Base-by-base conservation (phyloP, 2,888 invertebrate genomes). In the Mesoligia furuncula region DNA sequence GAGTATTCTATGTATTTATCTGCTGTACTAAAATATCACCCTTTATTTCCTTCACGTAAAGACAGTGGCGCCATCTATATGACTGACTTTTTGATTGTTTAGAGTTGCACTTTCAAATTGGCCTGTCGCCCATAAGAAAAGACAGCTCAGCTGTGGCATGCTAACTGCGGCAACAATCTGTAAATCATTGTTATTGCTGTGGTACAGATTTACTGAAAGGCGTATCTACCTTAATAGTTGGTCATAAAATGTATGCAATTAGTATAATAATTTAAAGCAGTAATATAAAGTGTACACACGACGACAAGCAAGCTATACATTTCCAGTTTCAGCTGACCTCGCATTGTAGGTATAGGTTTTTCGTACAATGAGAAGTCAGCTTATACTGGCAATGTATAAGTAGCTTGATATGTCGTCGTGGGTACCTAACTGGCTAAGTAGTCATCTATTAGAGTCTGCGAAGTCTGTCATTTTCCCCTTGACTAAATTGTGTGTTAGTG, bases 101-200 rank as follows among this genome's bases (percentile, higher is more conserved):
- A 85, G 81, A 88, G 89, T 90, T 85, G 88, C 87, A 87, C 81
- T 83, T 86, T 80, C 69, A 72, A 84, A 85, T 91, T 91, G 90
- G 91, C 90, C 54, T 76, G 62, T 31, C 77, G 91, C 91, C 92
- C 87, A 79, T 81, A 77, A 79, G 75, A 80, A 84, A 81, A 85
- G 76, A 76, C 71, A 72, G 24, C 11, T 36, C 62, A 2, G n/a
- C 67, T 64, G n/a, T 51, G 83, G 66, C 17, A 79, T 72, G 64
- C 61, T 83, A 65, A 85, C 83, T 79, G 64, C 69, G 79, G 73
- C 27, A 65, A 79, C 61, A 72, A 76, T 73, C 15, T 57, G 48
- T 84, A 82, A 81, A 80, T 80, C 86, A 86, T 73, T 73, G 75
- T 83, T 77, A 85, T 77, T 79, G 27, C 54, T 15, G 42, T 31